Base-by-base conservation (phyloP, 2,888 invertebrate genomes). In the Pollenia angustigena region DNA sequence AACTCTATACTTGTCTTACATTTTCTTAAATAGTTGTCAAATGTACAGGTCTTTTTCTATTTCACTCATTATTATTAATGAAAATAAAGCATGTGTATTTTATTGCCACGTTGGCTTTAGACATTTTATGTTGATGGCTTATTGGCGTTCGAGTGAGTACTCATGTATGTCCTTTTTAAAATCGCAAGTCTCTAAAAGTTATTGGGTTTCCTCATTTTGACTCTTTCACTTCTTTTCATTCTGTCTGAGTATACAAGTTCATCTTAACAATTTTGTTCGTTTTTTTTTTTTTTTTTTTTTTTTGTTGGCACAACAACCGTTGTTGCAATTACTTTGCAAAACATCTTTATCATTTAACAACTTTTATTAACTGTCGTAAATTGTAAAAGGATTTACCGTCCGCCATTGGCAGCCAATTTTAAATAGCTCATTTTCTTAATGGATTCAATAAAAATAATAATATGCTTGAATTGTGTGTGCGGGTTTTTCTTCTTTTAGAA, bases 301-400 rank as follows among this genome's bases (percentile, higher is more conserved):
- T n/a, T 56, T 76, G 16, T 84, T 87, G 81, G 81, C 81, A 81
- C 48, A 78, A 78, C 58, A 84, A 60, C 48, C 54, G 62, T 48
- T 75, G 32, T 74, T 78, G 87, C 87, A 85, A 87, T 85, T 85
- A 87, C 87, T 87, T 87, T 87, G 78, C 81, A 23, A 54, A 85
- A 72, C 78, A 85, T 84, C 72, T 84, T 81, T 87, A 81, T 69
- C 81, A 87, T 84, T 85, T 74, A 84, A 87, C 81, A 81, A 83
- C 80, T 87, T 85, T 87, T 87, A 85, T 87, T 87, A 87, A 87
- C 85, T 87, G 85, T 79, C 81, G 85, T 85, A 82, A 87, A 87
- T 82, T 85, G 72, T 75, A 79, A 79, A 81, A 82, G 87, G 84
- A 87, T 87, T 85, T 82, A 85, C 69, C 82, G 76, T 82, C 76